These are phyloP conservation scores for Phengaris arion DNA, from an alignment of 2,888 invertebrate species.

Conservation along the genomic window DNA sequence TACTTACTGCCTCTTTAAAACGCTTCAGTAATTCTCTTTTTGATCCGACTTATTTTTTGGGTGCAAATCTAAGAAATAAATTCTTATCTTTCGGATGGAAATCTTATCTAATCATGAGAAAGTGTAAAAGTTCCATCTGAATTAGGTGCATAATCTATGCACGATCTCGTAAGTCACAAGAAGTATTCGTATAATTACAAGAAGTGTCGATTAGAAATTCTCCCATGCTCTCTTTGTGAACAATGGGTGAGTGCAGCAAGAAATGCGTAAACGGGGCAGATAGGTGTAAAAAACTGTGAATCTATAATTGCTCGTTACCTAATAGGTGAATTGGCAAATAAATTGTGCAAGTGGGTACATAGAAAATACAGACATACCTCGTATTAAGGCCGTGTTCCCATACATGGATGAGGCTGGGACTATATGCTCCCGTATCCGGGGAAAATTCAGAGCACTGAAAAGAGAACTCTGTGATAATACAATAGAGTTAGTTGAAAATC, in stretches of 20 bases:
- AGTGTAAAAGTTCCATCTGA: not conserved
- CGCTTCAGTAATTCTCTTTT: no score
- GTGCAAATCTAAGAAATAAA: no score
- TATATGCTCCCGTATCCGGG: no score
- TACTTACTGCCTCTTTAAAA: no score
- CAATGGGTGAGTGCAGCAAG: constrained; percentile 13
- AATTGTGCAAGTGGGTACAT: not conserved
- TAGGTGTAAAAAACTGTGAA: not conserved
- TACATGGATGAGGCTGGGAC: not conserved
- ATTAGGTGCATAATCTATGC: constrained; percentile 16
- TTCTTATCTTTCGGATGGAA: not conserved
- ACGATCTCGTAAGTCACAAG: constrained; percentile 20
- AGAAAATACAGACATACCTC: not conserved
- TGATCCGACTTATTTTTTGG: no score
- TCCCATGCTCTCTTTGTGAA: constrained; percentile 29
- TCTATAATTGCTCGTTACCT: not conserved
- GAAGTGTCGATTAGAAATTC: constrained; percentile 23
- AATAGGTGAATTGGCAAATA: not conserved
- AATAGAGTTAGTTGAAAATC: no score
- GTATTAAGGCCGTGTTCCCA: not conserved
- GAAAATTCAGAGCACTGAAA: no score
- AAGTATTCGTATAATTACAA: constrained; percentile 23
- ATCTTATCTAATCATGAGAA: not conserved
- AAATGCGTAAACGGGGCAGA: constrained; percentile 4
- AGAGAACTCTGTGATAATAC: no score